A percentile compares a stretch with the other conserved stretches of the same genome.
Evolutionary conservation across 2,113 vertebrate genomes (phyloP).

Genomic region (Salvelinus fontinalis): DNA sequence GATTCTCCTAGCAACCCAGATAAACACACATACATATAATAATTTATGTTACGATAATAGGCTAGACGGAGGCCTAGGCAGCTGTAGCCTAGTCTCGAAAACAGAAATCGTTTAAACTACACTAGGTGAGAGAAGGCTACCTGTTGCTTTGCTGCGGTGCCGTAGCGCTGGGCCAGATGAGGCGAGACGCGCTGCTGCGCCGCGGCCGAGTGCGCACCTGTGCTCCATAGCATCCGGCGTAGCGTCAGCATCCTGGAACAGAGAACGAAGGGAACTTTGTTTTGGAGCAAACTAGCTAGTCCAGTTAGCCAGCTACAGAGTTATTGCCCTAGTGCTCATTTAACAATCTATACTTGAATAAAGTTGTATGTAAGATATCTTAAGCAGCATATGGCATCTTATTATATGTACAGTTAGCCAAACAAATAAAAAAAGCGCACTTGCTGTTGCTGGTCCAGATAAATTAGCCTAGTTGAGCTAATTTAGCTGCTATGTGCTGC

Average conservation of each 20-base stretch:
- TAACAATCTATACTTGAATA: no score
- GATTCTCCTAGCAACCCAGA: conserved; percentile 67
- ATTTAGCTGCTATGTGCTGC: not conserved
- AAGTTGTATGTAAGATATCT: no score
- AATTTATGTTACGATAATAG: not conserved
- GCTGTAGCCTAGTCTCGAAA: not conserved
- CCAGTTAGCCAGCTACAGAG: no score
- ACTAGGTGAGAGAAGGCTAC: conserved; percentile 25
- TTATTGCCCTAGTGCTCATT: no score
- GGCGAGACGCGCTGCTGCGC: conserved; percentile 16
- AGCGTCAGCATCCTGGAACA: conserved; percentile 54
- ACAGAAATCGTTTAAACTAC: no score
- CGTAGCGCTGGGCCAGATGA: conserved; percentile 42
- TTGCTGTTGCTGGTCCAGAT: not conserved
- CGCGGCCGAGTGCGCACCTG: conserved; percentile 16
- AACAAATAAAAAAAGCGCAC: no score
- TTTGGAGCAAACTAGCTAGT: no score
- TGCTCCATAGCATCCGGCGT: conserved; percentile 26
- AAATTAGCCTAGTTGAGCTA: not conserved
- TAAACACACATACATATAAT: not conserved
- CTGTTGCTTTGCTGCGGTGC: conserved; percentile 55
- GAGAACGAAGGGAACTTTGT: not conserved
- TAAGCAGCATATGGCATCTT: no score
- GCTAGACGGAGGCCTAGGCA: not conserved
- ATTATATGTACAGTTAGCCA: no score